phyloP scores from a whole-genome alignment of 2,113 vertebrate genomes.

The Globicephala melas region DNA sequence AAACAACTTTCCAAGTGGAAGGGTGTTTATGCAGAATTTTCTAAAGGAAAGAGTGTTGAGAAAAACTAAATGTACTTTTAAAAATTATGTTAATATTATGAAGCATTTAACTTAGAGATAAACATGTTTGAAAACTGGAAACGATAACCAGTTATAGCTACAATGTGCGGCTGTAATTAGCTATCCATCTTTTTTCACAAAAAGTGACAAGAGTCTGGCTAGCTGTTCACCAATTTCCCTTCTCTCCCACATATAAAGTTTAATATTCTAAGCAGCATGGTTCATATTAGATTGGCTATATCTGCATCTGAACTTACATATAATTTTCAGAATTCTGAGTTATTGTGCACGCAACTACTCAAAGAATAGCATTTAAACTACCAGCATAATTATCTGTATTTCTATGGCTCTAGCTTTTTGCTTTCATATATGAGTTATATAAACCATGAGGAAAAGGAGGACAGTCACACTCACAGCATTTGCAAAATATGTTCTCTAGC shows the following conservation, averaged over 20 bases:
- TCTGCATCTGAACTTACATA: background rate
- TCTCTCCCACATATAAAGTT: background rate
- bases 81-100: background rate
- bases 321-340: background rate
- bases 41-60: background rate
- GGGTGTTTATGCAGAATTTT: background rate
- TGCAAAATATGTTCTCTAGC: background rate
- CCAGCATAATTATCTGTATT: background rate
- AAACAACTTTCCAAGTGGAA: background rate
- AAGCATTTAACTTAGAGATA: background rate
- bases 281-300: background rate
- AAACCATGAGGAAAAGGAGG: background rate
- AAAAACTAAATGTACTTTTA: background rate
- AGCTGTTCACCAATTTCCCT: background rate
- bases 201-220: background rate
- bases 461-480: background rate
- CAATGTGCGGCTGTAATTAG: background rate
- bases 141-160: background rate
- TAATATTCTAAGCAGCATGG: background rate
- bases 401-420: background rate
- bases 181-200: background rate
- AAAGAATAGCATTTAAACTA: background rate
- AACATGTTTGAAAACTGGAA: background rate
- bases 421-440: background rate
- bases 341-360: background rate